Conservation (phyloP, 2,797 vertebrate genomes). For the Anableps anableps region DNA sequence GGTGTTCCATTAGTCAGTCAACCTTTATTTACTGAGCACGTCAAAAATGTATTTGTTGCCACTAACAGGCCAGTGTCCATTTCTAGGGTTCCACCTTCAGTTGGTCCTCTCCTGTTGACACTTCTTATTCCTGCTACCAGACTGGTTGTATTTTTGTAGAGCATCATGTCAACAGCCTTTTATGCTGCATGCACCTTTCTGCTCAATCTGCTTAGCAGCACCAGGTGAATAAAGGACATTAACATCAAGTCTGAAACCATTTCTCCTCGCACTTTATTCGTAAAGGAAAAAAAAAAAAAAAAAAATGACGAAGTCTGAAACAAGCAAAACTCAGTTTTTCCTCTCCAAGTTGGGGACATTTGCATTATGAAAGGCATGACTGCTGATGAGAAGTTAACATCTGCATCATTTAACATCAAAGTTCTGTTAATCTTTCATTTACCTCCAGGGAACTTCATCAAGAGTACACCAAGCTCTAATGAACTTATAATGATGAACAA, state of each 20-base stretch:
- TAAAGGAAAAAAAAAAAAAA: neutral
- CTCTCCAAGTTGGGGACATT: neutral
- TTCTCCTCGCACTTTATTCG: too few relatives aligned
- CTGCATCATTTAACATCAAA: constrained; percentile 54
- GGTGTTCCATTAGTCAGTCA: too few relatives aligned
- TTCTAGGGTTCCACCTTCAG: too few relatives aligned
- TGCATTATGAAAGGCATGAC: constrained; percentile 29
- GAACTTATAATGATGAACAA: constrained; percentile 76
- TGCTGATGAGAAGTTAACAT: constrained; percentile 73
- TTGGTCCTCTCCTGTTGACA: too few relatives aligned
- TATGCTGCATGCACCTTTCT: neutral
- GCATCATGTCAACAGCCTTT: neutral
- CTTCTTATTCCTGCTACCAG: too few relatives aligned
- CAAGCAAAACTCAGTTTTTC: neutral
- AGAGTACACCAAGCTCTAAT: constrained; percentile 67
- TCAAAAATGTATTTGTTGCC: too few relatives aligned
- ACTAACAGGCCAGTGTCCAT: too few relatives aligned
- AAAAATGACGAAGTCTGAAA: neutral
- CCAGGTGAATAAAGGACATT: neutral
- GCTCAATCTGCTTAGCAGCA: neutral
- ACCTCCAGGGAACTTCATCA: constrained; percentile 58
- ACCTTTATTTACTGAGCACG: too few relatives aligned
- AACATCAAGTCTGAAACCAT: neutral
- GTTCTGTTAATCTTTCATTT: constrained; percentile 76
- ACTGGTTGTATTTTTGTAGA: too few relatives aligned